These are phyloP conservation scores for Xiphydria camelus DNA, from an alignment of 2,888 invertebrate species.

Conservation along the genomic window DNA sequence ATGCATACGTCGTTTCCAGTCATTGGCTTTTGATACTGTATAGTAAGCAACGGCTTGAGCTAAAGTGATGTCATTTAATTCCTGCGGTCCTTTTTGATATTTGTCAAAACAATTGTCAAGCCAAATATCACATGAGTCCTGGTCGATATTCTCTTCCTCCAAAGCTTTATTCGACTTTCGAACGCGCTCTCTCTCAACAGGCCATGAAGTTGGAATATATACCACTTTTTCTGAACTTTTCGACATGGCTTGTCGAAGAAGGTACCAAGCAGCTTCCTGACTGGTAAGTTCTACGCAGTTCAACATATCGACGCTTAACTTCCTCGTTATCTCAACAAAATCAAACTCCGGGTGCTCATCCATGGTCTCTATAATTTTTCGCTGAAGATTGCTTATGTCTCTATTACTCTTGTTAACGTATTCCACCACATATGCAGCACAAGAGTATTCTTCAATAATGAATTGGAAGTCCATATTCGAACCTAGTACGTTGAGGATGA, in stretches of 20 bases:
- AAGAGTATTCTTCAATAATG: slow-evolving; percentile 9
- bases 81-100: slow-evolving; percentile 49
- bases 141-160: slow-evolving; percentile 36
- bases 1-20: no score
- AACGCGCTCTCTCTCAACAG: slow-evolving; percentile 47
- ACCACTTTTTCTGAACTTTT: slow-evolving; percentile 35
- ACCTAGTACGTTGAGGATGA: slow-evolving; percentile 12
- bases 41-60: slow-evolving; percentile 51
- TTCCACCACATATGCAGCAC: slow-evolving; percentile 13
- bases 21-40: no score
- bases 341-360: slow-evolving; percentile 42
- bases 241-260: no score
- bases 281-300: slow-evolving; percentile 42
- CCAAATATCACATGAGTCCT: slow-evolving; percentile 46
- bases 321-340: slow-evolving; percentile 30
- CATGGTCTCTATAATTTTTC: slow-evolving; percentile 10
- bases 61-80: slow-evolving; percentile 39
- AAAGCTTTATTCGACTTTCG: slow-evolving; percentile 43
- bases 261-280: slow-evolving; percentile 56
- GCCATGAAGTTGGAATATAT: slow-evolving; percentile 35
- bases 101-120: slow-evolving; percentile 53
- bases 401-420: slow-evolving; percentile 14
- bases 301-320: slow-evolving; percentile 35
- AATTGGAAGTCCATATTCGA: slow-evolving; percentile 28
- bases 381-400: slow-evolving; percentile 9